phyloP scores from a whole-genome alignment of 2,113 vertebrate genomes.

The Paratilapia polleni region DNA sequence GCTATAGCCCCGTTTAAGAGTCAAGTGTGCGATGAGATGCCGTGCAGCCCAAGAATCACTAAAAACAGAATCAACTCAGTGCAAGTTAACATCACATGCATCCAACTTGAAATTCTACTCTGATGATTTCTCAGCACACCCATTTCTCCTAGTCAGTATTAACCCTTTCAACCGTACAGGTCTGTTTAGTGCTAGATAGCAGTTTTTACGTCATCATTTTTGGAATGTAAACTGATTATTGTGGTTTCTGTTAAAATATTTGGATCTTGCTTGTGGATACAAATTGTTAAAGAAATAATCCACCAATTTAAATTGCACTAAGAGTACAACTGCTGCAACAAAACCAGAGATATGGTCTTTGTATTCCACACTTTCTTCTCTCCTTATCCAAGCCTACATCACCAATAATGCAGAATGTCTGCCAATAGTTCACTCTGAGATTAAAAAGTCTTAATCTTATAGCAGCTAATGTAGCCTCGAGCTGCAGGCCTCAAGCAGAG shows the following conservation, averaged over 20 bases:
- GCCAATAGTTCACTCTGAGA: no score
- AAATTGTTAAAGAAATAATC: neutral
- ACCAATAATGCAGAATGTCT: neutral
- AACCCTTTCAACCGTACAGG: neutral
- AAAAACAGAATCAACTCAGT: neutral
- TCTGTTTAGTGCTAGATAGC: neutral
- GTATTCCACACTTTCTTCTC: neutral
- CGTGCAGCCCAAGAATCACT: slow-evolving; percentile 1
- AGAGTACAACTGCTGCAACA: neutral
- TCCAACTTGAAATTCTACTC: neutral
- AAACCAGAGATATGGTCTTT: neutral
- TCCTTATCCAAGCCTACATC: neutral
- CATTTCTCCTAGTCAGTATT: neutral
- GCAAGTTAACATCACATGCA: slow-evolving; percentile 7
- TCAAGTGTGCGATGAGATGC: slow-evolving; percentile 2
- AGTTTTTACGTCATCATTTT: slow-evolving; percentile 15
- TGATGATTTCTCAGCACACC: neutral
- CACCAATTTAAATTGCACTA: neutral
- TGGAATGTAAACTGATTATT: slow-evolving; percentile 65
- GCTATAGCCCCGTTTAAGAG: neutral
- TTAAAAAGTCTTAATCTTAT: no score
- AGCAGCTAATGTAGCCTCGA: neutral
- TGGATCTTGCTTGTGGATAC: neutral
- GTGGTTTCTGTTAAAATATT: slow-evolving; percentile 7
- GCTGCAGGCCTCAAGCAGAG: neutral